These are phyloP conservation scores for Nilaparvata lugens DNA, from an alignment of 1,140 invertebrate genomes.

Conservation along the genomic window DNA sequence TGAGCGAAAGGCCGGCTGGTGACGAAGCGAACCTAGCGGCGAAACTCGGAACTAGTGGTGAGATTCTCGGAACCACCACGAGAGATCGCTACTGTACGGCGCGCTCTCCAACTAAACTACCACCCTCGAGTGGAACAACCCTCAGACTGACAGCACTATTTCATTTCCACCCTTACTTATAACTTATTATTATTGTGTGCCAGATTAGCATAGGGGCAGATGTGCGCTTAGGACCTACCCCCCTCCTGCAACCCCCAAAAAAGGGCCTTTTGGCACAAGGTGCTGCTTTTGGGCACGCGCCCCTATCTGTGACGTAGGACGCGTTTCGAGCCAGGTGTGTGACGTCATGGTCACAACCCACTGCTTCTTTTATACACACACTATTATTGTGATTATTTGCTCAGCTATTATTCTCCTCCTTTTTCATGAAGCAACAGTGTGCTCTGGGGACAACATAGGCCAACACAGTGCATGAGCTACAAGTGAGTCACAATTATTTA, in stretches of 20 bases:
- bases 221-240: background rate
- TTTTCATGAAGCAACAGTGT: no score
- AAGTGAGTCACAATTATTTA: no score
- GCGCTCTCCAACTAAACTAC: no score
- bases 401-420: no score
- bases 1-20: background rate
- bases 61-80: background rate
- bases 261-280: background rate
- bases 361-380: no score
- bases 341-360: no score
- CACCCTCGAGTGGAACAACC: background rate
- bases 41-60: background rate
- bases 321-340: no score
- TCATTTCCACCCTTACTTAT: background rate
- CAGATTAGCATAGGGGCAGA: constrained; percentile 2
- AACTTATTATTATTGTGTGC: background rate
- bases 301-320: background rate
- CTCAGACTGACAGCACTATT: background rate
- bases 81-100: background rate
- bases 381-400: no score
- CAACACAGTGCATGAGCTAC: no score
- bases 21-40: background rate
- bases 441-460: no score
- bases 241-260: background rate
- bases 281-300: background rate